A percentile compares a stretch with the other conserved stretches of the same genome.
These are phyloP conservation scores for Anarhynchus alexandrinus DNA, from an alignment of 2,113 vertebrate species.

Conservation along the genomic window DNA sequence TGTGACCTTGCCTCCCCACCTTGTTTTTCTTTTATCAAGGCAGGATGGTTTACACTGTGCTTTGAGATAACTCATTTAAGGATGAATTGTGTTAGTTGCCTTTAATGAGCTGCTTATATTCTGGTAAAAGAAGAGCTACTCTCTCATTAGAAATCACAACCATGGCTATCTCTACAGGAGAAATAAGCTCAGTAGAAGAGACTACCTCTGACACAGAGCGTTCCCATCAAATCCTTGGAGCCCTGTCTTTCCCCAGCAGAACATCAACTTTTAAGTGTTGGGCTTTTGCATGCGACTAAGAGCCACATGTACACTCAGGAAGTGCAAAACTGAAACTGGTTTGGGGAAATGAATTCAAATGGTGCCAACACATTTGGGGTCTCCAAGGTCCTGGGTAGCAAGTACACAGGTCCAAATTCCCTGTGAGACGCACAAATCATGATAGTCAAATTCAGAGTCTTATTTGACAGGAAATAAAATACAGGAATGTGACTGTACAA, in stretches of 20 bases:
- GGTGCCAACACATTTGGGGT: background rate
- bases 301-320: background rate
- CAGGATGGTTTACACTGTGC: background rate
- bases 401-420: background rate
- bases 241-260: background rate
- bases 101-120: background rate
- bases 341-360: background rate
- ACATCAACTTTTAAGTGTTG: background rate
- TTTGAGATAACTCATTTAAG: background rate
- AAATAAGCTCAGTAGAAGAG: background rate
- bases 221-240: background rate
- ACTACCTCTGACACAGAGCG: background rate
- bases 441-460: background rate
- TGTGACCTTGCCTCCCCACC: background rate
- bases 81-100: background rate
- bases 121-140: background rate
- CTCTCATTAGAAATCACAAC: background rate
- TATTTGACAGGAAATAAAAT: background rate
- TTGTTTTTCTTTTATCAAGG: background rate
- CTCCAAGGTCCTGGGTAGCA: background rate
- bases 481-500: background rate
- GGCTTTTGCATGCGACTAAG: background rate
- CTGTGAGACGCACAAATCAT: background rate
- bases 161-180: background rate
- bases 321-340: background rate